These are phyloP conservation scores for Zygogramma bicolorata DNA, from an alignment of 2,888 invertebrate genomes.

Conservation along the genomic window DNA sequence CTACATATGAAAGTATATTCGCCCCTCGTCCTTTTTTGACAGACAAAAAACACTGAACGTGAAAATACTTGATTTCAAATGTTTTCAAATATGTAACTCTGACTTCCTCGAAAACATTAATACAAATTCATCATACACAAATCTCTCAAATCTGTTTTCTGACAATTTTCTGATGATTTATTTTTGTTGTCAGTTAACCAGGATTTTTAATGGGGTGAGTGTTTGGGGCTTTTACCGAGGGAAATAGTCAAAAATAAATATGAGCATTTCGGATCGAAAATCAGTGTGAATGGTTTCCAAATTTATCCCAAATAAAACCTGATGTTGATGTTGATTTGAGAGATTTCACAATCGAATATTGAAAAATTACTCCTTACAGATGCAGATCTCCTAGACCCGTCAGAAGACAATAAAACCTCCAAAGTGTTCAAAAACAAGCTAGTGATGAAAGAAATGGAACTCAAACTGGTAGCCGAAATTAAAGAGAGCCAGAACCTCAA, in stretches of 20 bases:
- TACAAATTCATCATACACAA: neutral
- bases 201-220: slow-evolving; percentile 41
- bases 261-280: slow-evolving; percentile 1
- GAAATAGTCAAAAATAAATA: neutral
- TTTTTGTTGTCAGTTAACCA: slow-evolving; percentile 42
- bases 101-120: neutral
- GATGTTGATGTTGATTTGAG: neutral
- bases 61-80: too few relatives aligned
- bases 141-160: slow-evolving; percentile 18
- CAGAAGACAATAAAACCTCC: slow-evolving; percentile 59
- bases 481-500: slow-evolving; percentile 82
- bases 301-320: neutral
- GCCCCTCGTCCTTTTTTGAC: too few relatives aligned
- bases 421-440: slow-evolving; percentile 69
- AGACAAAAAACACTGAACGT: too few relatives aligned
- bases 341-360: slow-evolving; percentile 11
- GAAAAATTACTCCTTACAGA: slow-evolving; percentile 37
- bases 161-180: slow-evolving; percentile 8
- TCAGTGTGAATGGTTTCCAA: neutral
- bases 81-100: neutral
- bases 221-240: slow-evolving; percentile 29
- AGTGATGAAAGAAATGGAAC: slow-evolving; percentile 86
- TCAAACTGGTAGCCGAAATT: slow-evolving; percentile 85
- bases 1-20: too few relatives aligned
- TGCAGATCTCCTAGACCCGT: slow-evolving; percentile 41